These are phyloP conservation scores for Anaspis maculata DNA, from an alignment of 2,888 invertebrate species.

Conservation along the genomic window DNA sequence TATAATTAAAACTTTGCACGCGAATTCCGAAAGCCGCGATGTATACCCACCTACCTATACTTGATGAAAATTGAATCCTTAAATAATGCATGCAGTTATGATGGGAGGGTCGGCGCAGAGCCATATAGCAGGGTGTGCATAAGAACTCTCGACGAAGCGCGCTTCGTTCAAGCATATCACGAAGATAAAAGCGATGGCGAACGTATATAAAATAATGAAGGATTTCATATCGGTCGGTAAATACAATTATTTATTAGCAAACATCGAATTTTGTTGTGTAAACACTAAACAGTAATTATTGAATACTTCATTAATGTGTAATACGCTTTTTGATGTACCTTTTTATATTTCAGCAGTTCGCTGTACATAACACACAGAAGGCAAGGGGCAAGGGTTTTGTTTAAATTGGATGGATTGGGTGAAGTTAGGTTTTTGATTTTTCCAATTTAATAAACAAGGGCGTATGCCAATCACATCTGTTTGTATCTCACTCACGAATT, in stretches of 20 bases:
- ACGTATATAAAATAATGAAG: conserved; percentile 12
- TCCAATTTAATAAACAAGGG: too few relatives aligned
- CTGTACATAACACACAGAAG: too few relatives aligned
- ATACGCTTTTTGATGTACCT: conserved; percentile 23
- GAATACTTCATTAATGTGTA: conserved; percentile 20
- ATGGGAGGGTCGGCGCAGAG: too few relatives aligned
- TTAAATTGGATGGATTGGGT: too few relatives aligned
- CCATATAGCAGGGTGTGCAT: conserved; percentile 8
- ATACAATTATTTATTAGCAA: conserved; percentile 24
- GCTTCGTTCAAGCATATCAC: conserved; percentile 5
- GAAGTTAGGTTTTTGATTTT: too few relatives aligned
- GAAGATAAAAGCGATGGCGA: conserved; percentile 14
- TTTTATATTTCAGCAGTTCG: conserved; percentile 11
- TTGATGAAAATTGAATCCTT: conserved; percentile 33
- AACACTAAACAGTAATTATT: conserved; percentile 23
- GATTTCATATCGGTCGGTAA: conserved; percentile 20
- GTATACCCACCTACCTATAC: conserved; percentile 18
- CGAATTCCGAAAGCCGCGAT: conserved; percentile 17
- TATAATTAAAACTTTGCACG: conserved; percentile 29
- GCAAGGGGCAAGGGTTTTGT: too few relatives aligned
- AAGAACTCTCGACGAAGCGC: too few relatives aligned
- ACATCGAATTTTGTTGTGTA: conserved; percentile 19
- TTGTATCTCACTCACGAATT: too few relatives aligned
- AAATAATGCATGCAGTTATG: conserved; percentile 31
- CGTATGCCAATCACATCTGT: too few relatives aligned